Evolutionary conservation across 2,113 vertebrate species (phyloP), one percentile per base, ranked within the genome.

Genomic region (Spea bombifrons): DNA sequence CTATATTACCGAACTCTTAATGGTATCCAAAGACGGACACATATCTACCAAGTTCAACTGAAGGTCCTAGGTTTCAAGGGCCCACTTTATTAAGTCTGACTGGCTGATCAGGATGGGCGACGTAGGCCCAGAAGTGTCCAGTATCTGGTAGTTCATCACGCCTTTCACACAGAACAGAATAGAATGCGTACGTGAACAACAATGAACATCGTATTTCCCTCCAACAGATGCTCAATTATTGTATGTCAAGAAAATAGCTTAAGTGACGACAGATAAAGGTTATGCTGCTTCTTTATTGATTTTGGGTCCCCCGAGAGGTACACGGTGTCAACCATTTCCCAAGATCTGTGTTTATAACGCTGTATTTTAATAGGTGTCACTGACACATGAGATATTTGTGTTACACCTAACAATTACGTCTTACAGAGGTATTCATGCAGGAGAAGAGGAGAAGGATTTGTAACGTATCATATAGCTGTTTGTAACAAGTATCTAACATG

Each of bases 261-360:
- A 66, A 66, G 73, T 75, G 73, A 66, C 49, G 73, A 75, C 52
- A 64, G 73, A 66, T 75, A 75, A 75, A 75, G 73, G 63, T 66
- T 75, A 66, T 75, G 47, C 63, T 45, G 13, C 63, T 75, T 66
- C 63, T 66, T n/a, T 44, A 75, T 75, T 66, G 63, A 75, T 66
- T 61, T 17, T 4, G n/a, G 17, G 73, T 30, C 63, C 59, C 73
- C 15, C 46, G 59, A 44, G 73, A 50, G 73, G 3, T 5, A 13
- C 43, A 61, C 30, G 44, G 30, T 63, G 61, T 65, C 63, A 66
- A 66, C 73, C 53, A 16, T 66, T 66, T 66, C 63, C 17, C 61
- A 8, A 53, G 73, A 75, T 75, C 73, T 53, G 73, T 75, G 73
- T 66, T 75, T 66, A 75, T 75, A 75, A 66, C 48, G 6, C 63